Evolutionary conservation across 2,797 vertebrate species (phyloP), one percentile per base, ranked within the genome.

Genomic region (Falco peregrinus): DNA sequence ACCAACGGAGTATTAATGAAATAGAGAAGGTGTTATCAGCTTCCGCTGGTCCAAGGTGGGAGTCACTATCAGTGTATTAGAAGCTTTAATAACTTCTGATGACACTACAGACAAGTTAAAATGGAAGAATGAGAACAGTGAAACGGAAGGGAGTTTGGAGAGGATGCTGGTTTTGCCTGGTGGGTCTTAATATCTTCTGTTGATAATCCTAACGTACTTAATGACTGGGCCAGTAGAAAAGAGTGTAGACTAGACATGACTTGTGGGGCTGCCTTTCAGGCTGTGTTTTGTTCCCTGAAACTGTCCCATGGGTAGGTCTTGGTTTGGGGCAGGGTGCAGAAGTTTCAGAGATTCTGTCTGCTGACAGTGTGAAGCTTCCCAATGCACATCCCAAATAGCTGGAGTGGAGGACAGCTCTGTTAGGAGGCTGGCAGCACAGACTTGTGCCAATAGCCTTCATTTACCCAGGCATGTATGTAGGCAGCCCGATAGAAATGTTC

Each of bases 401-500:
- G 69, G 45, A 71, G 56, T n/a, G 51, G 21, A 67, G 24, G 48
- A 7, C 54, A 74, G 51, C 24, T 64, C 37, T 35, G 9, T 54
- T 84, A 0, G 8, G 73, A 74, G 85, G 59, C 43, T 86, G 86
- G 51, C n/a, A 57, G 33, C 1, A 2, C 5, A 4, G 33, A 4
- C 10, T 69, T 41, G 18, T 80, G 65, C 83, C 50, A 6, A 41
- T 31, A 67, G 51, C 54, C 63, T 90, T 87, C 33, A 18, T 41
- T 29, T 61, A 22, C 60, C 39, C 24, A 11, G 35, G 31, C 28
- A 11, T 33, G n/a, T 65, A 11, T 35, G 29, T 28, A 26, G 51
- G 37, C 31, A 76, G 37, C 16, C 2, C 39, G 1, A 0, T 2
- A 16, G 51, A 50, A 31, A 21, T 12, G 11, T 56, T 83, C 2